phyloP scores from a whole-genome alignment of 1,140 invertebrate species.

The Hormaphis cornu region DNA sequence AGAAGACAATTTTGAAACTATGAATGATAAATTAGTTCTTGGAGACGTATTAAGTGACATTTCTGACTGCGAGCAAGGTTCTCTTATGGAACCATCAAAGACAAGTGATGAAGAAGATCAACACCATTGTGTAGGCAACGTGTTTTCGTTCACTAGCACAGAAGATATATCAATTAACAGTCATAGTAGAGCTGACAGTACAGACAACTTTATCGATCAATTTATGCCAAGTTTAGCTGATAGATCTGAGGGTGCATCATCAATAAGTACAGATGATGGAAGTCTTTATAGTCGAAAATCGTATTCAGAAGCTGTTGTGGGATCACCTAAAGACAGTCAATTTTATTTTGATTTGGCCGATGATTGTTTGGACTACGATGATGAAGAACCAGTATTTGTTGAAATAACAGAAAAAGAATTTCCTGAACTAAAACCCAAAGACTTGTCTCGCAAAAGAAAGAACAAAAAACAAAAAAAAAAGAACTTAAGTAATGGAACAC shows the following conservation, averaged over 20 bases:
- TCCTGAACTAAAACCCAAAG: constrained; percentile 17
- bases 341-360: constrained; percentile 8
- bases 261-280: constrained; percentile 16
- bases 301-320: constrained; percentile 1
- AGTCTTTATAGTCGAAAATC: constrained; percentile 14
- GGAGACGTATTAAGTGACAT: constrained; percentile 3
- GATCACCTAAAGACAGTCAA: constrained; percentile 1
- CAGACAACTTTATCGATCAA: background rate
- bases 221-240: background rate
- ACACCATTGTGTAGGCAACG: background rate
- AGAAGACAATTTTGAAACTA: constrained; percentile 8
- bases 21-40: constrained; percentile 25
- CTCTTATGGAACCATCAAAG: background rate
- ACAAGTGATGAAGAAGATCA: background rate
- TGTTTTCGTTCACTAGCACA: background rate
- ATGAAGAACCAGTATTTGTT: background rate
- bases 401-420: constrained; percentile 25
- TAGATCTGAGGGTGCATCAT: background rate
- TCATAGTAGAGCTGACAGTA: background rate
- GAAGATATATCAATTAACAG: background rate
- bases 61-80: background rate
- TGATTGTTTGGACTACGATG: constrained; percentile 11
- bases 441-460: constrained; percentile 12
- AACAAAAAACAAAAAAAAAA: constrained; percentile 23
- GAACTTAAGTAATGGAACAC: background rate